Conservation (phyloP, 2,888 invertebrate genomes). For the Isoperla grammatica region DNA sequence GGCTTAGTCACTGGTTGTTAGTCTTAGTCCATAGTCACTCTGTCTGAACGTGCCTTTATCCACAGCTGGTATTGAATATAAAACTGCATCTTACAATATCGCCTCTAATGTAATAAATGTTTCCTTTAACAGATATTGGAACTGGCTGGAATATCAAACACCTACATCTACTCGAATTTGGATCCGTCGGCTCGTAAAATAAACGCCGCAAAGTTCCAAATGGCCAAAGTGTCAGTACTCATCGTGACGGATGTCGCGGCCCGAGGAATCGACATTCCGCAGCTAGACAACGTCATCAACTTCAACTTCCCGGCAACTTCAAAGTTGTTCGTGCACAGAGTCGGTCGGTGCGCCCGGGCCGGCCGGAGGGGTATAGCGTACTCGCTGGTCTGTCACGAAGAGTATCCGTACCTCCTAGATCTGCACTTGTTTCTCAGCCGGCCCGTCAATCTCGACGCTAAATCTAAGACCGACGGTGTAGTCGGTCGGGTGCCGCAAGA, state of each 20-base stretch:
- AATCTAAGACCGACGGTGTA: not conserved
- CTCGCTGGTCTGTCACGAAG: slow-evolving; percentile 85
- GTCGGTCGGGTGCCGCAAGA: slow-evolving; percentile 67
- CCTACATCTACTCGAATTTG: slow-evolving; percentile 89
- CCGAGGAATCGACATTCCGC: slow-evolving; percentile 94
- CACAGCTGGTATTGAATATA: no score
- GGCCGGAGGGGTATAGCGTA: slow-evolving; percentile 88
- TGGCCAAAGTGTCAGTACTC: slow-evolving; percentile 72
- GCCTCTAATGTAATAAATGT: no score
- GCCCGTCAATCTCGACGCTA: slow-evolving; percentile 54
- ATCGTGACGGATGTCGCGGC: slow-evolving; percentile 98
- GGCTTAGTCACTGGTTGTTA: no score
- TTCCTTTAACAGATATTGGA: slow-evolving; percentile 57
- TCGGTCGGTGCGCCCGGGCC: slow-evolving; percentile 96
- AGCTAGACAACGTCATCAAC: slow-evolving; percentile 93
- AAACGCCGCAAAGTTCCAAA: slow-evolving; percentile 83
- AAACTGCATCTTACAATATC: no score
- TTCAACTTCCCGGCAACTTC: slow-evolving; percentile 95
- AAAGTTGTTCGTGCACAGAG: slow-evolving; percentile 97
- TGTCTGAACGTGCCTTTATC: no score
- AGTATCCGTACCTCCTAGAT: slow-evolving; percentile 89
- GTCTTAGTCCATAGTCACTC: no score
- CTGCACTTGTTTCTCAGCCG: slow-evolving; percentile 88
- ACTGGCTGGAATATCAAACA: slow-evolving; percentile 71
- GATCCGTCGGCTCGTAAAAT: slow-evolving; percentile 94